Evolutionary conservation across 2,113 vertebrate genomes (phyloP), one percentile per base, ranked within the genome.

Genomic region (Perognathus longimembris): DNA sequence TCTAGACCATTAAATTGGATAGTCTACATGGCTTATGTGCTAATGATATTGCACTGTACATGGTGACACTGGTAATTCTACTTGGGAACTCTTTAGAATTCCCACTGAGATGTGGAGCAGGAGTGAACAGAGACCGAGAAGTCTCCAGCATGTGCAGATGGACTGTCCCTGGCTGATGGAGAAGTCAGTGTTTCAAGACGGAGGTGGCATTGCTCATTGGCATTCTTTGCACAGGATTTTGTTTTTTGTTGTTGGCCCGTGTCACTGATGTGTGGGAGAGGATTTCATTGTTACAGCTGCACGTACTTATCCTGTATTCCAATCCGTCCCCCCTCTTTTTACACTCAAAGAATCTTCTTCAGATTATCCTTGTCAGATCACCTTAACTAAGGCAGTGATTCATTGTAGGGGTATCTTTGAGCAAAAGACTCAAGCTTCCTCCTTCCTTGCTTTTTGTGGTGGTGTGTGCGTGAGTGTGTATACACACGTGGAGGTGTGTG

Each of bases 401-500:
- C 21, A 59, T 6, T 45, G 0, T 54, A 63, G 50, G n/a, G 24
- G 32, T 2, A 38, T 4, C 5, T 28, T 63, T 42, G 5, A 28
- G n/a, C n/a, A 54, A 92, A 82, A 40, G n/a, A 0, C 7, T 54
- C 50, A 73, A 26, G 9, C 5, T 21, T 66, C 17, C 63, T 3
- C 12, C 40, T 66, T 12, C 6, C 2, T 54, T 54, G 50, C 30
- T 9, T 15, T 76, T 7, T 45, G 74, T 76, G 45, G 21, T 12
- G 28, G 64, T 66, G 63, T 64, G 63, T 71, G 45, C 38, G 11
- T 40, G 28, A 50, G 64, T 5, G 0, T 15, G 40, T 2, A 7
- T 7, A 3, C 40, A 57, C 11, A 24, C 36, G 20, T 50, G n/a
- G 0, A 11, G 10, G 28, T 45, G 1, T n/a, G n/a, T n/a, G n/a